Evolutionary conservation across 1,140 invertebrate species (phyloP), one percentile per base, ranked within the genome.

Genomic region (Saccostrea cuccullata): DNA sequence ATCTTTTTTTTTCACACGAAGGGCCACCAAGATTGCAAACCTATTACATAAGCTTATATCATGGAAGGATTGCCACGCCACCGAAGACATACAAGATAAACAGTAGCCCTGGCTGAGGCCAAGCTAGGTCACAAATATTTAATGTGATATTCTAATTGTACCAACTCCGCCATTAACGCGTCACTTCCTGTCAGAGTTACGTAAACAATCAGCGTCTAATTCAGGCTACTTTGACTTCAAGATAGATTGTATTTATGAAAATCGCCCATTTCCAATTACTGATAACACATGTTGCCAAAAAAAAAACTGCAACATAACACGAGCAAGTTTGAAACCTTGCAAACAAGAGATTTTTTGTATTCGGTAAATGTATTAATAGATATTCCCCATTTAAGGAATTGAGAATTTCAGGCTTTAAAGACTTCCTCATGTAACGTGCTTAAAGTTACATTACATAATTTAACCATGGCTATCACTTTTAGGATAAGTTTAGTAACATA

Each of bases 41-140:
- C 70, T 77, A 77, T 77, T 77, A 77, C 70, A 17, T 77, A 77
- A 77, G 70, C 13, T 77, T 77, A 77, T 77, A 77, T 77, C 70
- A 77, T 17, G 23, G 70, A 23, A 36, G 70, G 70, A 77, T 77
- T 77, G 23, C 70, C 70, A 36, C 70, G 36, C 70, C 70, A 26
- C 30, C 11, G 70, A 30, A 26, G 70, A 36, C 47, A 47, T 47
- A 5, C 13, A 77, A 77, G 70, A 77, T 77, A 77, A 77, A 77
- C 70, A 77, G 12, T 77, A 36, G 70, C 70, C 30, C 23, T 47
- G 70, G 70, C 5, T 77, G 26, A 77, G 70, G 70, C 70, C 70
- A 26, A 30, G 70, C 70, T 17, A 36, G 70, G 70, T 77, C 30
- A 77, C 70, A 77, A 77, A 77, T 77, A 77, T 77, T 77, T 77